These are phyloP conservation scores for Axinella damicornis DNA, from an alignment of 37 sponge, comb jelly and placozoan genomes.

Conservation along the genomic window DNA sequence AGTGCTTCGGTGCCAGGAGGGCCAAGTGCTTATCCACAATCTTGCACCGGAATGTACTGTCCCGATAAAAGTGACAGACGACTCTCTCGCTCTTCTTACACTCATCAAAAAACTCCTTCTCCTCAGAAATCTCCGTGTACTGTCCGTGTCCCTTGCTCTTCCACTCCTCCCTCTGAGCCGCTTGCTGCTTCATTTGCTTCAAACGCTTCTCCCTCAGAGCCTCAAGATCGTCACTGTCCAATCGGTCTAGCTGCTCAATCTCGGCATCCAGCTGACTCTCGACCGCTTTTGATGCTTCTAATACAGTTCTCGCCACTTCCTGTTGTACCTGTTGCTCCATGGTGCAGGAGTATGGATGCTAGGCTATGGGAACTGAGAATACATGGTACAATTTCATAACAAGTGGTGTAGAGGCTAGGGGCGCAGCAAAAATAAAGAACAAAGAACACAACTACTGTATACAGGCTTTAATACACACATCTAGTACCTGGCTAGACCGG, in stretches of 20 bases:
- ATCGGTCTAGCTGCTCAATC: conserved; percentile 81
- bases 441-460: too few species aligned
- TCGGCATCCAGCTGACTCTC: conserved; percentile 90
- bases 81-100: conserved; percentile 91
- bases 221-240: conserved; percentile 90
- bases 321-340: not conserved
- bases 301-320: conserved; percentile 52
- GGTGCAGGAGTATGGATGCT: too few species aligned
- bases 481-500: too few species aligned
- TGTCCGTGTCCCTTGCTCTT: conserved; percentile 87
- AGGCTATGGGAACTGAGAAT: too few species aligned
- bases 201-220: conserved; percentile 75
- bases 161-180: conserved; percentile 88
- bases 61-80: conserved; percentile 93
- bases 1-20: conserved; percentile 90
- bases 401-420: too few species aligned
- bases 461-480: too few species aligned
- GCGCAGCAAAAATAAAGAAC: too few species aligned
- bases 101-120: conserved; percentile 97
- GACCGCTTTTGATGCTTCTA: conserved; percentile 74
- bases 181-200: conserved; percentile 85
- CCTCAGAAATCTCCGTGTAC: conserved; percentile 86
- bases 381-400: too few species aligned
- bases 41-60: conserved; percentile 91
- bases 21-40: conserved; percentile 97